Base-by-base conservation (phyloP, 2,888 invertebrate species). In the Furcula furcula region DNA sequence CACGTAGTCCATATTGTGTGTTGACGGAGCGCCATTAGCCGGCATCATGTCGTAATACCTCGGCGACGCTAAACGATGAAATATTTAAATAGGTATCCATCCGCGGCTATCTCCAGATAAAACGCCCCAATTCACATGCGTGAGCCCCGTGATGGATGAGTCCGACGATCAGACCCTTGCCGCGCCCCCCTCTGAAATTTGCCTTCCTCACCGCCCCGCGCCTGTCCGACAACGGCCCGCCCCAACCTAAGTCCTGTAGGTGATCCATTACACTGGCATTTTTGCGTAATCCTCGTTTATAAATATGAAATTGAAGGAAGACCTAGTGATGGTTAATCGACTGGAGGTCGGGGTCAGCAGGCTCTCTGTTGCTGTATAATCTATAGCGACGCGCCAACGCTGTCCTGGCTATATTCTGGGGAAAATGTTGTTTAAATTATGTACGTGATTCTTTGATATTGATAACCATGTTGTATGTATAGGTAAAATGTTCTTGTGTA, bases 231-330 rank as follows among this genome's bases (percentile, higher is more conserved):
- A 64, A 55, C 57, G 46, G 63, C 55, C 58, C 65, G 60, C 64
- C 69, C n/a, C 74, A 68, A 71, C 76, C 81, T 79, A 79, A 84
- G 82, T 76, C 83, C 84, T 79, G 65, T 84, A 83, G 87, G 87
- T 87, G 86, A 88, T 87, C 87, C 86, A 88, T 88, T 88, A 87
- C 83, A 70, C 79, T 74, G 82, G 78, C 83, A 82, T 88, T 87
- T 88, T 88, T 88, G 84, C 86, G 85, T 87, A 88, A 88, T 84
- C 87, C 85, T 72, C 86, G 86, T 85, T 84, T 87, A 88, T 87
- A 88, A 88, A 88, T 87, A 88, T 88, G 87, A 88, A 87, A 84
- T 87, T 87, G 85, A 84, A 83, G 84, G 85, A 85, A 85, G 84
- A 84, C 75, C 81, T 76, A 75, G 76, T 78, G 83, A 85, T 86